These are phyloP conservation scores for Melieria crassipennis DNA, from an alignment of 2,888 invertebrate genomes.

Conservation along the genomic window DNA sequence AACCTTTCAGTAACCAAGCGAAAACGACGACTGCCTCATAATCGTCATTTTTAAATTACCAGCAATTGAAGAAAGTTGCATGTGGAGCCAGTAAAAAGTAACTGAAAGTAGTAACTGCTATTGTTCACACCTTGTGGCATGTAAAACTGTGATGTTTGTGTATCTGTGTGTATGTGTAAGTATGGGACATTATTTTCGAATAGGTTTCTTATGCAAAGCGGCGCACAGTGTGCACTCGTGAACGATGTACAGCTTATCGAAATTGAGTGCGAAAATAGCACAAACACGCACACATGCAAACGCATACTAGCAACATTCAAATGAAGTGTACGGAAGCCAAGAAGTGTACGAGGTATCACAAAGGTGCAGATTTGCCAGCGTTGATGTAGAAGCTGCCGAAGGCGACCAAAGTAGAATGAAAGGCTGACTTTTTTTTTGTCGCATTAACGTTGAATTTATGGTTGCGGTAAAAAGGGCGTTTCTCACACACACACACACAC, in stretches of 20 bases:
- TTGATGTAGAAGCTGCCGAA: not conserved
- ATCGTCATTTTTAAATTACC: constrained; percentile 11
- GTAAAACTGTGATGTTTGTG: not conserved
- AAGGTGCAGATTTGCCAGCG: not conserved
- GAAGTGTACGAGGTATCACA: constrained; percentile 10
- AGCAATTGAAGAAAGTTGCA: not conserved
- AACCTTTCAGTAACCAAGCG: no score
- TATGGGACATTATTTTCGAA: constrained; percentile 25
- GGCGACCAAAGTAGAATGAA: constrained; percentile 34
- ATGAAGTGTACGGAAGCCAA: constrained; percentile 18
- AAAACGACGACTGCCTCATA: not conserved
- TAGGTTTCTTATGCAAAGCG: constrained; percentile 30
- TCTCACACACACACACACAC: not conserved
- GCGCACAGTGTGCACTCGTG: not conserved
- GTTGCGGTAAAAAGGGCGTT: constrained; percentile 30
- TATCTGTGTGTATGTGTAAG: constrained; percentile 11
- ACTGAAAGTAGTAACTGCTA: not conserved
- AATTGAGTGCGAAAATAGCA: not conserved
- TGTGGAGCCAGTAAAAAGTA: not conserved
- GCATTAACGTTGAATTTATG: constrained; percentile 37
- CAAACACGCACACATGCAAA: not conserved
- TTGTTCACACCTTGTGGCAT: not conserved
- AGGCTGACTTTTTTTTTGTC: constrained; percentile 34
- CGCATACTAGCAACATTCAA: constrained; percentile 15
- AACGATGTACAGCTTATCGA: not conserved